Conservation (phyloP, 2,113 vertebrate genomes). For the Crotalus horridus region DNA sequence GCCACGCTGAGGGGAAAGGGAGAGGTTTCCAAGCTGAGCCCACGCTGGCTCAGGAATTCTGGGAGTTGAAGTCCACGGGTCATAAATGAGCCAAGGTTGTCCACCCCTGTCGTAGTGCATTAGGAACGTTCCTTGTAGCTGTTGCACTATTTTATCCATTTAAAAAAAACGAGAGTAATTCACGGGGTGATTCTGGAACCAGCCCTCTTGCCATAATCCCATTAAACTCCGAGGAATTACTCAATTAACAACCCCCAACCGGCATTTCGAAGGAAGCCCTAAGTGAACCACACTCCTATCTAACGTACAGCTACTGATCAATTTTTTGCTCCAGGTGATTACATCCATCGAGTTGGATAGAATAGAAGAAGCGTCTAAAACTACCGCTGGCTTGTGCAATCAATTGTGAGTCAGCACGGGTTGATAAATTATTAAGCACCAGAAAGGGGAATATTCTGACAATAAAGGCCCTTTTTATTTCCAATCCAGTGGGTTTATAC, state of each 20-base stretch:
- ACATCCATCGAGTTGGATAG: conserved; percentile 36
- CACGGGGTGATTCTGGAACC: background rate
- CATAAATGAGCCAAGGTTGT: too few relatives aligned
- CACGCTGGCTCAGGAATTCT: too few relatives aligned
- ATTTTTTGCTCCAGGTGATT: conserved; percentile 34
- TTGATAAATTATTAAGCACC: conserved; percentile 58
- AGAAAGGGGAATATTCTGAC: conserved; percentile 33
- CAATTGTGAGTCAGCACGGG: conserved; percentile 50
- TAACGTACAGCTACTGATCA: conserved; percentile 25
- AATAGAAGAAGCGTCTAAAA: conserved; percentile 49
- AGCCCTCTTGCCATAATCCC: background rate
- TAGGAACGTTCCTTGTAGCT: background rate
- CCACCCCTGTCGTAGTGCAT: background rate
- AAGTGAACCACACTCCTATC: conserved; percentile 24
- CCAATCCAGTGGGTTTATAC: background rate
- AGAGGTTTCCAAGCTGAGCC: too few relatives aligned
- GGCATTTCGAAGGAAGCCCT: conserved; percentile 21
- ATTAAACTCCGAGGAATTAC: conserved; percentile 17
- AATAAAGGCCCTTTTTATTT: background rate
- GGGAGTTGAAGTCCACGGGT: too few relatives aligned
- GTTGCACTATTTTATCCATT: background rate
- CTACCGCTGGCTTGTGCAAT: conserved; percentile 50
- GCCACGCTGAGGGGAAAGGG: too few relatives aligned
- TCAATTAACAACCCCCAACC: background rate
- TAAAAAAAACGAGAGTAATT: conserved; percentile 13